Conservation (phyloP, 2,797 vertebrate species). For the Hippocampus kuda region DNA sequence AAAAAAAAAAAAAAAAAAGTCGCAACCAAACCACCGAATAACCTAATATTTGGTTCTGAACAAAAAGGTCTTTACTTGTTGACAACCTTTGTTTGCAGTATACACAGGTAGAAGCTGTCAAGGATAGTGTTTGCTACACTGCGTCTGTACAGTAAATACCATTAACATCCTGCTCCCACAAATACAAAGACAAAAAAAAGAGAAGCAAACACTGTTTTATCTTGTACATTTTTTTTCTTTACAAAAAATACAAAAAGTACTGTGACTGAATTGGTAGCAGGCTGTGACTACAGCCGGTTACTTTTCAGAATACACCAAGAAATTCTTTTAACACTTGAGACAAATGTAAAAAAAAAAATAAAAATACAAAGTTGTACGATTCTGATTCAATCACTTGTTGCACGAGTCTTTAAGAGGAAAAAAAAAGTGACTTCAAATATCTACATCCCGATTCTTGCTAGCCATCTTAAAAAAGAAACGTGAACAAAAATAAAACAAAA, state of each 20-base stretch:
- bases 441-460: constrained; percentile 55
- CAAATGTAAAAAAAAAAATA: constrained; percentile 53
- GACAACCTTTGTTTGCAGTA: constrained; percentile 38
- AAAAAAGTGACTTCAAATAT: constrained; percentile 52
- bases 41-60: constrained; percentile 53
- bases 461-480: constrained; percentile 22
- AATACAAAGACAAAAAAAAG: constrained; percentile 49
- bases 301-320: constrained; percentile 48
- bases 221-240: constrained; percentile 32
- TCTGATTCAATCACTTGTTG: constrained; percentile 33
- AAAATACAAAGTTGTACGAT: constrained; percentile 38
- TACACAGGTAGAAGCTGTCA: constrained; percentile 29
- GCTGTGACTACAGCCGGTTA: constrained; percentile 8
- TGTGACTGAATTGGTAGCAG: constrained; percentile 41
- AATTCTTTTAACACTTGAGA: constrained; percentile 52
- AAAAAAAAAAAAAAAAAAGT: constrained; percentile 51
- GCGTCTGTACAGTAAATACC: constrained; percentile 36
- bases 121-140: constrained; percentile 30
- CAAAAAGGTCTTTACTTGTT: constrained; percentile 36
- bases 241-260: constrained; percentile 66
- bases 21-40: constrained; percentile 58
- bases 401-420: constrained; percentile 28
- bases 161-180: constrained; percentile 46
- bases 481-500: too few relatives aligned
- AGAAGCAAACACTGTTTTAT: constrained; percentile 55